Evolutionary conservation across 2,888 invertebrate genomes (phyloP).

Genomic region (Lepidocyrtoides sp.): DNA sequence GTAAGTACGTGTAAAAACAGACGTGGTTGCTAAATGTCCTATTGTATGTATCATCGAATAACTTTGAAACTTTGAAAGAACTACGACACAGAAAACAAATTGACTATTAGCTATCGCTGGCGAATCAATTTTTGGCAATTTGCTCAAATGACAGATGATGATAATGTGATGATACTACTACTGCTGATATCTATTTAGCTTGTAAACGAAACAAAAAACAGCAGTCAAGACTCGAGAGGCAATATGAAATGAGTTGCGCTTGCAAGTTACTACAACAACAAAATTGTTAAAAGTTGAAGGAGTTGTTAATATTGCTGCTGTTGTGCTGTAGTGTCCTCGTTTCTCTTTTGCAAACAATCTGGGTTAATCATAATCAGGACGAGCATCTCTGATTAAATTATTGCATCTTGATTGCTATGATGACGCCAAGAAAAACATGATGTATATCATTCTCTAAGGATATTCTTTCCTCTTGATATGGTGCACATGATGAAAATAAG

Average conservation of each 20-base stretch:
- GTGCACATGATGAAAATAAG: no score
- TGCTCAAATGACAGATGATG: constrained; percentile 26
- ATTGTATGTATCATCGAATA: no score
- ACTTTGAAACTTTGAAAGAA: not conserved
- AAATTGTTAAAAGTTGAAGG: not conserved
- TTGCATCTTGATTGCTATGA: not conserved
- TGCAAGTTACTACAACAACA: not conserved
- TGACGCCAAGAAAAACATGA: not conserved
- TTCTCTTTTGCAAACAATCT: not conserved
- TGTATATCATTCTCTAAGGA: no score
- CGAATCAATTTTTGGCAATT: constrained; percentile 41
- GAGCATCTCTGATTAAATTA: not conserved
- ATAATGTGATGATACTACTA: not conserved
- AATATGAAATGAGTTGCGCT: no score
- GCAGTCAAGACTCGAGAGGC: no score
- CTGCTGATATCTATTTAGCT: no score
- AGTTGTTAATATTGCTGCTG: no score
- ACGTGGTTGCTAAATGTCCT: no score
- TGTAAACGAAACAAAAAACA: no score
- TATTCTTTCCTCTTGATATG: no score
- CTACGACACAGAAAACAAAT: constrained; percentile 4
- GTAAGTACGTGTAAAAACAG: no score
- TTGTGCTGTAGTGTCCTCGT: constrained; percentile 3
- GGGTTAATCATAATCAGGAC: not conserved
- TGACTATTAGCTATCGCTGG: not conserved